phyloP scores from a whole-genome alignment of 2,888 invertebrate genomes.

The Pedicia rivosa region DNA sequence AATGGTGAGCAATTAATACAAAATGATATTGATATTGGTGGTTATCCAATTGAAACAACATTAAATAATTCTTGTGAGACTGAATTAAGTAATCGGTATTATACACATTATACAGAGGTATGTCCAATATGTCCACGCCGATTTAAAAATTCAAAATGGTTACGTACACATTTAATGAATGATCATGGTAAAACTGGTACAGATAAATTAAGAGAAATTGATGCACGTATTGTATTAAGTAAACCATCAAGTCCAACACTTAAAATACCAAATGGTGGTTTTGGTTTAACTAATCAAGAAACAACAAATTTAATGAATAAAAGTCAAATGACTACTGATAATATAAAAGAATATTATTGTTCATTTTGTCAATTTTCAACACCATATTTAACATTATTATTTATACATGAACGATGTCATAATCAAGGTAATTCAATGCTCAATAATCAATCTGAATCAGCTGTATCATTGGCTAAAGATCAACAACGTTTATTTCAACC shows the following conservation, averaged over 20 bases:
- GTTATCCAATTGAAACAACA: slow-evolving; percentile 6
- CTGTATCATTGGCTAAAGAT: slow-evolving; percentile 42
- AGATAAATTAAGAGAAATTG: slow-evolving; percentile 27
- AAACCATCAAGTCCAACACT: slow-evolving; percentile 28
- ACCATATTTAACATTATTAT: slow-evolving; percentile 74
- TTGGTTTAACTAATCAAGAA: slow-evolving; percentile 6
- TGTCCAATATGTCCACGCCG: slow-evolving; percentile 76
- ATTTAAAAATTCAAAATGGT: slow-evolving; percentile 75
- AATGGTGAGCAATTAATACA: slow-evolving; percentile 23
- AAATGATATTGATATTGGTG: too few species aligned
- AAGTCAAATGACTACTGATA: slow-evolving; percentile 23
- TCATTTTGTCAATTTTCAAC: slow-evolving; percentile 82
- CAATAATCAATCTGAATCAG: slow-evolving; percentile 19
- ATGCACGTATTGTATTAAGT: slow-evolving; percentile 20
- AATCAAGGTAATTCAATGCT: slow-evolving; percentile 23
- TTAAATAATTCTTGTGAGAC: slow-evolving; percentile 12
- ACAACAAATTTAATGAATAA: not conserved
- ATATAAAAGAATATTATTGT: slow-evolving; percentile 68
- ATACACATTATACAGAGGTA: slow-evolving; percentile 52
- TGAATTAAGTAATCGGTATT: slow-evolving; percentile 44
- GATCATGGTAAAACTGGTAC: slow-evolving; percentile 57
- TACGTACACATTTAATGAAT: slow-evolving; percentile 70
- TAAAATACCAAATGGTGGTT: slow-evolving; percentile 29
- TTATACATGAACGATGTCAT: slow-evolving; percentile 84
- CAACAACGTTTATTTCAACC: slow-evolving; percentile 36